These are phyloP conservation scores for Pollenia angustigena DNA, from an alignment of 2,888 invertebrate genomes.

Conservation along the genomic window DNA sequence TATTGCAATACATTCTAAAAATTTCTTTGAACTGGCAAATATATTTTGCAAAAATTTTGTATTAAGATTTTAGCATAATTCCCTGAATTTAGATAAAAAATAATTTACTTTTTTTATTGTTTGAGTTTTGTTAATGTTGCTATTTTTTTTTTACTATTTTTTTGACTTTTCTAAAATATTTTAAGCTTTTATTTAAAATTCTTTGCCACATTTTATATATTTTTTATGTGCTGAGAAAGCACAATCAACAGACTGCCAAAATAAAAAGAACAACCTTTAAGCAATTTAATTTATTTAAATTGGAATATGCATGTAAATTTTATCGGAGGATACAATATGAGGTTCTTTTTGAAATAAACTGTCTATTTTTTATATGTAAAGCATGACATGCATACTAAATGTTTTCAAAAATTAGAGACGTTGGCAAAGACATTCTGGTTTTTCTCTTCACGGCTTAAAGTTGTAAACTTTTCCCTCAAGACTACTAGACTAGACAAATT, in stretches of 20 bases:
- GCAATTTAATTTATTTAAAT: conserved; percentile 16
- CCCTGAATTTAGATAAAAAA: background rate
- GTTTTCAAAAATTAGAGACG: too few species aligned
- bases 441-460: too few species aligned
- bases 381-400: too few species aligned
- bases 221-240: conserved; percentile 3
- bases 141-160: background rate
- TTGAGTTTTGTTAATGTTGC: background rate
- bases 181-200: conserved; percentile 2
- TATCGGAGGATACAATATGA: background rate
- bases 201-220: background rate
- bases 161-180: background rate
- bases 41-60: too few species aligned
- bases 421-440: too few species aligned
- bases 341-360: background rate
- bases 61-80: too few species aligned
- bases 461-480: too few species aligned
- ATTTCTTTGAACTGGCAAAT: too few species aligned
- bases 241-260: conserved; percentile 5
- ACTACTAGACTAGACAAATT: too few species aligned
- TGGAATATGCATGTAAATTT: background rate
- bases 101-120: background rate
- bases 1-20: too few species aligned
- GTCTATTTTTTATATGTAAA: too few species aligned
- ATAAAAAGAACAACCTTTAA: background rate